A percentile compares a stretch with the other conserved stretches of the same genome.
These are phyloP conservation scores for Genyomyrus donnyi DNA, from an alignment of 2,113 vertebrate species.

Conservation along the genomic window DNA sequence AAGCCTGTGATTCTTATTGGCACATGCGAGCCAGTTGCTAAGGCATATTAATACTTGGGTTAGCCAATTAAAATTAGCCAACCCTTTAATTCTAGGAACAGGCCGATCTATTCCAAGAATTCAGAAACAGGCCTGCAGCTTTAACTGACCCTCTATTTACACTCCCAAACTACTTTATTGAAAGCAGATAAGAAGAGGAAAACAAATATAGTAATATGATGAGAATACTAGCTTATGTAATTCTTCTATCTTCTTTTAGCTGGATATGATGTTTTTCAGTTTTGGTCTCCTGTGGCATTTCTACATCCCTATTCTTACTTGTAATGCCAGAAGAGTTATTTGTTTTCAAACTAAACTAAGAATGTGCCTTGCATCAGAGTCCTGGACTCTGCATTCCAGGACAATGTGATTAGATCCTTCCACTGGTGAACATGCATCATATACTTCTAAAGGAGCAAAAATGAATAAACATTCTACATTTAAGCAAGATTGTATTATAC, in stretches of 20 bases:
- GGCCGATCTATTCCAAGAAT: not conserved
- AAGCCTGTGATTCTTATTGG: not conserved
- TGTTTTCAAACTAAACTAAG: not conserved
- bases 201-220: not conserved
- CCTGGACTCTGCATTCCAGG: not conserved
- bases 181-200: not conserved
- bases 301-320: not conserved
- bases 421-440: not conserved
- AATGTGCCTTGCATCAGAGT: not conserved
- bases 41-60: not conserved
- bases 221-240: not conserved
- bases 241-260: not conserved
- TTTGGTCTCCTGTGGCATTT: not conserved
- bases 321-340: not conserved
- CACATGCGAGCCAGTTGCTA: not conserved
- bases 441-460: not conserved
- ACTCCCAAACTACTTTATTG: not conserved
- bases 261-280: not conserved
- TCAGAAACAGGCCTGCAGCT: not conserved
- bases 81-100: not conserved
- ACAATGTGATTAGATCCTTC: not conserved
- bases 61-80: not conserved
- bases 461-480: not conserved
- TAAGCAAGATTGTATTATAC: not conserved
- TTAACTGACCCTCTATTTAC: not conserved